Conservation (phyloP, 1,140 invertebrate genomes). For the Spodoptera litura region DNA sequence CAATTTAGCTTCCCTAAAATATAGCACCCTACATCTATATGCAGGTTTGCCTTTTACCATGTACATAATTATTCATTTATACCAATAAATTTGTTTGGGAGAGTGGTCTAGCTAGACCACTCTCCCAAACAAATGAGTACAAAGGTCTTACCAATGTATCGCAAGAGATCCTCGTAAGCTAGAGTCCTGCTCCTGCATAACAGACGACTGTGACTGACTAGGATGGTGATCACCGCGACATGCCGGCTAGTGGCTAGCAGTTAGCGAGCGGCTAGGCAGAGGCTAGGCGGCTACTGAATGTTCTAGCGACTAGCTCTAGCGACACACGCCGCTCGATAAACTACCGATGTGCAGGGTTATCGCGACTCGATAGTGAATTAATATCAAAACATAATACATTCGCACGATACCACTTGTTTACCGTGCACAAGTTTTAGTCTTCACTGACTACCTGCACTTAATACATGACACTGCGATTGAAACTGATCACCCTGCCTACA, state of each 20-base stretch:
- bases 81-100: too few relatives aligned
- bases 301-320: neutral
- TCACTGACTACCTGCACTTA: constrained; percentile 10
- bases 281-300: constrained; percentile 23
- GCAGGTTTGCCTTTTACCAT: too few relatives aligned
- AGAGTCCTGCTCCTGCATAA: too few relatives aligned
- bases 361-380: constrained; percentile 38
- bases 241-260: neutral
- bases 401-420: constrained; percentile 46
- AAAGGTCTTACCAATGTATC: constrained; percentile 6
- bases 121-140: neutral
- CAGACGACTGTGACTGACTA: neutral
- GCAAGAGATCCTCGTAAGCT: neutral
- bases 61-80: too few relatives aligned
- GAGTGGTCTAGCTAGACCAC: too few relatives aligned
- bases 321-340: constrained; percentile 1
- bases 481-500: too few relatives aligned
- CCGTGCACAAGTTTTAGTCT: constrained; percentile 16
- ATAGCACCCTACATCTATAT: too few relatives aligned
- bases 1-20: too few relatives aligned
- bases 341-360: constrained; percentile 31
- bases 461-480: neutral
- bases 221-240: constrained; percentile 8
- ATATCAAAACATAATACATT: constrained; percentile 44
- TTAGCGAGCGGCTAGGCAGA: too few relatives aligned